Evolutionary conservation across 2,797 vertebrate species (phyloP), one percentile per base, ranked within the genome.

Genomic region (Podarcis lilfordi): DNA sequence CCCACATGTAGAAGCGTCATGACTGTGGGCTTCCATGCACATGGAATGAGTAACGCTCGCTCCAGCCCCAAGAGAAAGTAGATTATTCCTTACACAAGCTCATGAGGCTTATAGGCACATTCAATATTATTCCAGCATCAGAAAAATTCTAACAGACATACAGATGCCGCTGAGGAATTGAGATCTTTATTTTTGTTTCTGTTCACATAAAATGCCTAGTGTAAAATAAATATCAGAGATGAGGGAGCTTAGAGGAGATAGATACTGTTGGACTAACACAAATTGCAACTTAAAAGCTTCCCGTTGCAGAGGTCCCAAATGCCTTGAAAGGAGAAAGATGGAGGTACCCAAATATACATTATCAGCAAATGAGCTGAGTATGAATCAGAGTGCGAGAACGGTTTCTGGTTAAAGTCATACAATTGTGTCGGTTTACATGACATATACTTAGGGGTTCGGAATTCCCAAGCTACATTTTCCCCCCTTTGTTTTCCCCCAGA

Each of bases 171-270:
- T 72, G 2, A 88, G n/a, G 76, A 91, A 91, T 91, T 94, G 83
- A 94, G 94, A 95, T 80, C 82, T 89, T 93, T 37, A 93, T 95
- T 93, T 74, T 93, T 59, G 86, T 92, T 96, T 93, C 69, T 87
- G 69, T 90, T 84, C 4, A n/a, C 82, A 89, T 89, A 89, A 93
- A 91, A 27, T 64, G 17, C 79, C 82, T 86, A 3, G 82, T 80
- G 21, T 35, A 93, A 95, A 94, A 91, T 84, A 4, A 0, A 0
- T 95, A 94, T 83, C 80, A 82, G 35, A 1, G 4, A 91, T 90
- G 76, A 92, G 90, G 86, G 80, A 37, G 87, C 66, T 89, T 88
- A 37, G 7, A 55, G 75, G 68, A 81, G 4, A 69, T 21, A 84
- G 91, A 92, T 88, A 43, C 89, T 88, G 68, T 88, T 95, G 83